phyloP scores from a whole-genome alignment of 2,113 vertebrate genomes.

The Pangasianodon gigas region DNA sequence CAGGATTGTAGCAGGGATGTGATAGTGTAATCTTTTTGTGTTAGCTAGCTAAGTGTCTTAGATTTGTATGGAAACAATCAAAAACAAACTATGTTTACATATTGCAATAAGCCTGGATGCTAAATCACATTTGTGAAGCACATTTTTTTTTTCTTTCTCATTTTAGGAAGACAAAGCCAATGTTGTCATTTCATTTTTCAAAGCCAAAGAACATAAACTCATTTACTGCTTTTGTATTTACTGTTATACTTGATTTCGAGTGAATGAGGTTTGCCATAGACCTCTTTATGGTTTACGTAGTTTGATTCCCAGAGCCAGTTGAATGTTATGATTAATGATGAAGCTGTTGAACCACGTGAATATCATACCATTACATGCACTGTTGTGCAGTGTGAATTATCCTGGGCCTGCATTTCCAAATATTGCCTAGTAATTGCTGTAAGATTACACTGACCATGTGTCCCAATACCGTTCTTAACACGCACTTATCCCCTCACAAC shows the following conservation, averaged over 20 bases:
- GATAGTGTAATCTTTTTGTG: slow-evolving; percentile 9
- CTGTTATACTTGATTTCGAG: background rate
- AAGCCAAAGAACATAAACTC: background rate
- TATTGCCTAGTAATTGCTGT: background rate
- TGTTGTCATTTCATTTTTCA: slow-evolving; percentile 18
- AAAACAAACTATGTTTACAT: slow-evolving; percentile 46
- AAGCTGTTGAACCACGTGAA: background rate
- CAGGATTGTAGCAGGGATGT: background rate
- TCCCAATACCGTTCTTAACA: background rate
- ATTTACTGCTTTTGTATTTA: background rate
- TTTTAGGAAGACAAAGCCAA: background rate
- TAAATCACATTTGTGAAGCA: background rate
- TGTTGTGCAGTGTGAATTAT: background rate
- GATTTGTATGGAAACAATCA: slow-evolving; percentile 63
- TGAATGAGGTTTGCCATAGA: background rate
- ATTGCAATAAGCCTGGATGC: slow-evolving; percentile 30
- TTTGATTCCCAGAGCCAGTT: slow-evolving; percentile 39
- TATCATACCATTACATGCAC: background rate
- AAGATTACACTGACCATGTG: background rate
- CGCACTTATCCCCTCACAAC: background rate
- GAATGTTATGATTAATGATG: slow-evolving; percentile 46
- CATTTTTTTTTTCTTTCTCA: background rate
- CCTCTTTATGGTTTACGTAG: background rate
- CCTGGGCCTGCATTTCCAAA: background rate
- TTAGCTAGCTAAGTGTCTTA: slow-evolving; percentile 62